Evolutionary conservation across 2,797 vertebrate genomes (phyloP).

Genomic region (Paguma larvata): DNA sequence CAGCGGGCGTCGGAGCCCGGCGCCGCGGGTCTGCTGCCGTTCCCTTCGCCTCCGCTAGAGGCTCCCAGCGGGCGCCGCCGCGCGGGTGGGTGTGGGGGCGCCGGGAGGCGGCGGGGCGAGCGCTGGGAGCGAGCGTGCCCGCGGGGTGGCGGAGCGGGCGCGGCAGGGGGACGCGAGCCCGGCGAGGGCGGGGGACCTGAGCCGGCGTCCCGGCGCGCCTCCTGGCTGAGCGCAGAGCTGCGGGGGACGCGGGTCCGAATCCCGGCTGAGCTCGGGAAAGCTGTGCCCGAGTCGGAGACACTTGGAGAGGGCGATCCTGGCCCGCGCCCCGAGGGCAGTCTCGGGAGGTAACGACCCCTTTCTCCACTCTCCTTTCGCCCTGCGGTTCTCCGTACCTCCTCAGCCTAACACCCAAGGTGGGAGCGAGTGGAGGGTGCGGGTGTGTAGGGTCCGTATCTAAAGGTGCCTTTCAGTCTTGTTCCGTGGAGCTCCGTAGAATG

Average conservation of each 20-base stretch:
- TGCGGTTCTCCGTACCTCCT: background rate
- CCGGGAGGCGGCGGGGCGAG: slow-evolving; percentile 46
- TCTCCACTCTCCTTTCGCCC: background rate
- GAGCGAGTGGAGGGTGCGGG: background rate
- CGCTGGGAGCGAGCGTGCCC: slow-evolving; percentile 50
- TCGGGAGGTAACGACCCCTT: slow-evolving; percentile 71
- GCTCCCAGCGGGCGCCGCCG: slow-evolving; percentile 76
- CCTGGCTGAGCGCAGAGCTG: background rate
- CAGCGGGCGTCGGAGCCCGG: slow-evolving; percentile 38
- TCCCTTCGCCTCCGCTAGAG: slow-evolving; percentile 82
- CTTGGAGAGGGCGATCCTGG: slow-evolving; percentile 15
- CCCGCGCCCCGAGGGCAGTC: slow-evolving; percentile 61
- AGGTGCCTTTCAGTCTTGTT: slow-evolving; percentile 62
- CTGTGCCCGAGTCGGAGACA: slow-evolving; percentile 49
- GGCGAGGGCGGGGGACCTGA: background rate
- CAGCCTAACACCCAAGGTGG: background rate
- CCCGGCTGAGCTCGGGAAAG: slow-evolving; percentile 43
- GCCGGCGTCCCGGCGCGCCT: background rate
- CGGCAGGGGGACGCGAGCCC: slow-evolving; percentile 12
- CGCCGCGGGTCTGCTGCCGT: slow-evolving; percentile 43
- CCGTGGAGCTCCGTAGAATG: background rate
- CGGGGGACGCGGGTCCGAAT: slow-evolving; percentile 20
- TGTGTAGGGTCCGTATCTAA: background rate
- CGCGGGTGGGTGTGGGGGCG: slow-evolving; percentile 70
- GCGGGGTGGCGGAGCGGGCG: slow-evolving; percentile 68